Conservation (phyloP, 37 sponge, comb jelly and placozoan genomes). For the Ianthella basta region DNA sequence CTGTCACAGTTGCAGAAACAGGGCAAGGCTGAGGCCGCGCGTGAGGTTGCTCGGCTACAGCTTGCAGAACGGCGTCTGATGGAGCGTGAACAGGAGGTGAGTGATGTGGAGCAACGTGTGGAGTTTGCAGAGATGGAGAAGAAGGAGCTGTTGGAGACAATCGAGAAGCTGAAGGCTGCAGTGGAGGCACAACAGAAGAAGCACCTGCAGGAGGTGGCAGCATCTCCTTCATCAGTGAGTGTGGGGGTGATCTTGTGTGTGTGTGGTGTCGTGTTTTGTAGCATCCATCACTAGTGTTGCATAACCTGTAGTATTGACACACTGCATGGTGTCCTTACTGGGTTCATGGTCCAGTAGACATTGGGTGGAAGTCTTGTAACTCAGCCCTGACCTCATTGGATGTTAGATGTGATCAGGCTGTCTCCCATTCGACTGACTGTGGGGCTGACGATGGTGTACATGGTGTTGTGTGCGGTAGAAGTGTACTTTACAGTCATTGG, state of each 20-base stretch:
- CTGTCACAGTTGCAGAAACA: slow-evolving; percentile 47
- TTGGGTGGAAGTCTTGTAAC: no score
- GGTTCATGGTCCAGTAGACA: no score
- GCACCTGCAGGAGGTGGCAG: slow-evolving; percentile 7
- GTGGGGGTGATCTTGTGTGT: background rate
- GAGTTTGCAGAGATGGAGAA: slow-evolving; percentile 61
- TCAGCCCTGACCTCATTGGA: no score
- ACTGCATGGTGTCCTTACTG: no score
- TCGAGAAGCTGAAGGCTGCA: slow-evolving; percentile 40
- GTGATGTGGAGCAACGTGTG: slow-evolving; percentile 50
- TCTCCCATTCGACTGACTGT: slow-evolving; percentile 27
- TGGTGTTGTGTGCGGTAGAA: slow-evolving; percentile 10
- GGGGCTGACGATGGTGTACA: background rate
- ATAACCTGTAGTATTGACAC: no score
- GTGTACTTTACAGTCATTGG: no score
- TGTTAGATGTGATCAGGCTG: no score
- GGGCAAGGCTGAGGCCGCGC: slow-evolving; percentile 40
- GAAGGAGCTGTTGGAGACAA: slow-evolving; percentile 59
- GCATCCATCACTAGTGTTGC: no score
- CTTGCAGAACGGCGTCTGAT: slow-evolving; percentile 73
- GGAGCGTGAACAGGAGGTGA: slow-evolving; percentile 66
- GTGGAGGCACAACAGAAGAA: background rate
- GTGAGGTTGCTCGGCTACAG: slow-evolving; percentile 69
- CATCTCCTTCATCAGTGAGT: background rate
- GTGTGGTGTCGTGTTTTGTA: slow-evolving; percentile 18